These are phyloP conservation scores for Drosophila atripex DNA, from an alignment of 2,888 invertebrate species.

Conservation along the genomic window DNA sequence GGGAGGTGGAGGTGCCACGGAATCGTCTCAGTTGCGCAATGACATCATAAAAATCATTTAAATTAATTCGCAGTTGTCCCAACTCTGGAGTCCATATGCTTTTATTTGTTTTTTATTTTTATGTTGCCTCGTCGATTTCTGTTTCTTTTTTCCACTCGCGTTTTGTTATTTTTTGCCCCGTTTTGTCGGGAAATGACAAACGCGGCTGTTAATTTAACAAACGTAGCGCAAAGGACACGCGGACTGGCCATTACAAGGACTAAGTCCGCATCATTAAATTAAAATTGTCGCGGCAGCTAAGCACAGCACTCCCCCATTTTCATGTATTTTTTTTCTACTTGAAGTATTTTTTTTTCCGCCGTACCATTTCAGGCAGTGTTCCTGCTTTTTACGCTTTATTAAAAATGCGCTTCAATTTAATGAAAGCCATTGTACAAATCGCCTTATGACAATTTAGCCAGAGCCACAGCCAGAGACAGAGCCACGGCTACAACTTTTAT, in stretches of 20 bases:
- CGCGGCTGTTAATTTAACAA: constrained; percentile 77
- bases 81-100: constrained; percentile 64
- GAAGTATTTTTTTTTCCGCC: constrained; percentile 49
- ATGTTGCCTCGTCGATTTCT: constrained; percentile 39
- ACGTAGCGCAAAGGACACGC: constrained; percentile 58
- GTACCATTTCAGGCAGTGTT: constrained; percentile 1
- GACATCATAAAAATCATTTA: constrained; percentile 80
- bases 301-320: constrained; percentile 37
- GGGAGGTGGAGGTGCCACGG: constrained; percentile 29
- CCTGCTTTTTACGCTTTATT: constrained; percentile 71
- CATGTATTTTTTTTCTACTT: constrained; percentile 29
- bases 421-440: constrained; percentile 80
- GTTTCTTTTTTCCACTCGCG: constrained; percentile 53
- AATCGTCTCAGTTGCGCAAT: constrained; percentile 72
- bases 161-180: constrained; percentile 44
- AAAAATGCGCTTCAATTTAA: constrained; percentile 78
- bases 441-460: constrained; percentile 76
- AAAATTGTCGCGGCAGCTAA: constrained; percentile 71
- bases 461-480: constrained; percentile 57
- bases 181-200: constrained; percentile 63
- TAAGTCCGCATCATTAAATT: constrained; percentile 80
- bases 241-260: constrained; percentile 78
- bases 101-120: constrained; percentile 68
- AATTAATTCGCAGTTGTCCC: constrained; percentile 72
- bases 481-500: constrained; percentile 73